Percentiles rank a stretch among this genome's conserved stretches.
These are phyloP conservation scores for Drosophila biarmipes DNA, from an alignment of 1,140 invertebrate genomes.

Conservation along the genomic window DNA sequence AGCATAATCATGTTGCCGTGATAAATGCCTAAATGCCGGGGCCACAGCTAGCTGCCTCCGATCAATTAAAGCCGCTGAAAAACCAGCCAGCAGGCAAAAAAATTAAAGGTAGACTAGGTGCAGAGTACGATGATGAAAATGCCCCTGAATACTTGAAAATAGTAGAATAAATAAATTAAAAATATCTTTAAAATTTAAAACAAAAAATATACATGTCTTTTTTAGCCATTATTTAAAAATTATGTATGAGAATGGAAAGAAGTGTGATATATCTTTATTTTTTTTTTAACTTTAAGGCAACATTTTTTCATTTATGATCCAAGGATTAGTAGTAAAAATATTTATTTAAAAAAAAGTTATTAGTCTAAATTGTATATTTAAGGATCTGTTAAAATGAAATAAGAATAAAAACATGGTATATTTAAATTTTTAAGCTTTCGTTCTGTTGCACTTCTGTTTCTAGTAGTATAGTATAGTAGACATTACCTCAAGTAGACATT, in stretches of 20 bases:
- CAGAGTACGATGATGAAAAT: not conserved
- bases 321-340: no score
- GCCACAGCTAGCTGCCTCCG: conserved; percentile 34
- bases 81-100: conserved; percentile 11
- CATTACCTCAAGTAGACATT: no score
- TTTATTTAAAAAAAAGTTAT: no score
- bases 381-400: no score
- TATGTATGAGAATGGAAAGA: not conserved
- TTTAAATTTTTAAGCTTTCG: no score
- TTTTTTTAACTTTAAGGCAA: not conserved
- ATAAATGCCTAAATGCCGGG: conserved; percentile 67
- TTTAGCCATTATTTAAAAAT: no score
- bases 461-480: no score
- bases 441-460: no score
- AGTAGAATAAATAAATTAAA: not conserved
- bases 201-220: no score
- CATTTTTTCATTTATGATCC: not conserved
- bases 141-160: not conserved
- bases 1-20: conserved; percentile 79
- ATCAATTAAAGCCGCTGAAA: conserved; percentile 73
- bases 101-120: not conserved
- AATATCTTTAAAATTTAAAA: no score
- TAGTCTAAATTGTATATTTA: no score
- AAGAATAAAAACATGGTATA: no score
- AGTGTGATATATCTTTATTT: not conserved